Conservation (phyloP, 2,888 invertebrate species). For the Hirtodrosophila trivittata region DNA sequence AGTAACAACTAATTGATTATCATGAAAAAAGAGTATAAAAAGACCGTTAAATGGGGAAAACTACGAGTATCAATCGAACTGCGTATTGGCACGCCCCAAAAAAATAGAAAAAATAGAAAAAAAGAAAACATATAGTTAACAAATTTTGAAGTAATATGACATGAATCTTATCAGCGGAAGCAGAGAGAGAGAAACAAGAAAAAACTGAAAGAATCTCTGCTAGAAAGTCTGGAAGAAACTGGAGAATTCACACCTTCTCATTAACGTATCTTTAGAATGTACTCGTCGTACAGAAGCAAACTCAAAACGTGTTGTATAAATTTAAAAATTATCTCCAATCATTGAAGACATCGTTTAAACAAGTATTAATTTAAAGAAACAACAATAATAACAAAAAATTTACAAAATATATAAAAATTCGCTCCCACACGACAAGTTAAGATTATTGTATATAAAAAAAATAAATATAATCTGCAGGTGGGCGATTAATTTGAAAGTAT, state of each 20-base stretch:
- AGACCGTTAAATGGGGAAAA: too few species aligned
- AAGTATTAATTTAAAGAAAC: not conserved
- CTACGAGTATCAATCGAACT: too few species aligned
- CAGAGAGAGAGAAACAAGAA: conserved; percentile 3
- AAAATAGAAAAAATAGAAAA: too few species aligned
- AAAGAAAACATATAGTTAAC: conserved; percentile 32
- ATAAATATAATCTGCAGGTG: conserved; percentile 1
- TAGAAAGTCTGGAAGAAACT: not conserved
- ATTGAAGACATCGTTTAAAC: not conserved
- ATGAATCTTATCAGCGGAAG: conserved; percentile 39
- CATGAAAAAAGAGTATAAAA: conserved; percentile 10
- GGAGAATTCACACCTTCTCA: not conserved
- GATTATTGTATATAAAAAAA: not conserved
- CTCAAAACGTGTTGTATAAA: conserved; percentile 1
- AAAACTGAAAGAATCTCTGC: not conserved
- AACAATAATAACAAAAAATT: not conserved
- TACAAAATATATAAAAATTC: not conserved
- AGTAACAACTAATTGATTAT: conserved; percentile 7
- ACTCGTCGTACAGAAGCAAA: not conserved
- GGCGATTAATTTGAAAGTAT: not conserved
- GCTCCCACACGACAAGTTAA: not conserved
- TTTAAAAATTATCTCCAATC: not conserved
- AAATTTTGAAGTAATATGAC: conserved; percentile 29
- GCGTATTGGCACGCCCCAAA: conserved; percentile 10
- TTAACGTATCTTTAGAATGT: not conserved